phyloP scores from a whole-genome alignment of 2,113 vertebrate genomes.

The Pterocles burchelli region DNA sequence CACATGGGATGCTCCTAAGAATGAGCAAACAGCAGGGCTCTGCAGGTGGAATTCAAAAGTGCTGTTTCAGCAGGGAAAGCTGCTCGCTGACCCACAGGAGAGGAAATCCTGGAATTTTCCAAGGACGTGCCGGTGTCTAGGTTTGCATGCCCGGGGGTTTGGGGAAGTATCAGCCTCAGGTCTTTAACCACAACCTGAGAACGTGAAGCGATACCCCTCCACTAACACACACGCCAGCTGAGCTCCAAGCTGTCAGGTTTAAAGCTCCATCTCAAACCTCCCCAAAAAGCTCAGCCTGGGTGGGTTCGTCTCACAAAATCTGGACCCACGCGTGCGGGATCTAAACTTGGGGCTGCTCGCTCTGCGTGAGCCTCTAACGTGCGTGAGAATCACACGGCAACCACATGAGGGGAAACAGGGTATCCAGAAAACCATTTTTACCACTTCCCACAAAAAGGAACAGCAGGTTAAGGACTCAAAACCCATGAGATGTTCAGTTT shows the following conservation, averaged over 20 bases:
- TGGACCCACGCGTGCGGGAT: accelerated
- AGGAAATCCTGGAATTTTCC: neutral
- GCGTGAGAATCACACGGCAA: neutral
- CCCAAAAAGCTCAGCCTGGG: neutral
- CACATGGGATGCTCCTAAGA: neutral
- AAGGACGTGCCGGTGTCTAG: neutral
- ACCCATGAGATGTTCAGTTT: neutral
- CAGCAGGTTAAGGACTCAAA: constrained; percentile 16
- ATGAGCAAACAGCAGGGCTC: neutral
- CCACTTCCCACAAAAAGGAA: constrained; percentile 10
- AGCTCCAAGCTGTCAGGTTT: neutral
- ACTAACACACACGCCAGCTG: neutral
- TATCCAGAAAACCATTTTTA: neutral
- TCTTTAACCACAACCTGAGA: neutral
- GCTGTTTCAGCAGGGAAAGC: neutral
- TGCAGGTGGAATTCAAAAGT: neutral
- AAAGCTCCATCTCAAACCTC: neutral
- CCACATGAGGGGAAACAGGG: neutral
- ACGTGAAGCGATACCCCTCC: neutral
- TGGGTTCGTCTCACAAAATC: neutral
- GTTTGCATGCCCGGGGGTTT: neutral
- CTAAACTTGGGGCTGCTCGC: neutral
- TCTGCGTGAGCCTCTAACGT: neutral
- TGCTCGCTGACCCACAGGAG: neutral
- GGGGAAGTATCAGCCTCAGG: neutral